Evolutionary conservation across 2,113 vertebrate genomes (phyloP), one percentile per base, ranked within the genome.

Genomic region (Rallus limicola): DNA sequence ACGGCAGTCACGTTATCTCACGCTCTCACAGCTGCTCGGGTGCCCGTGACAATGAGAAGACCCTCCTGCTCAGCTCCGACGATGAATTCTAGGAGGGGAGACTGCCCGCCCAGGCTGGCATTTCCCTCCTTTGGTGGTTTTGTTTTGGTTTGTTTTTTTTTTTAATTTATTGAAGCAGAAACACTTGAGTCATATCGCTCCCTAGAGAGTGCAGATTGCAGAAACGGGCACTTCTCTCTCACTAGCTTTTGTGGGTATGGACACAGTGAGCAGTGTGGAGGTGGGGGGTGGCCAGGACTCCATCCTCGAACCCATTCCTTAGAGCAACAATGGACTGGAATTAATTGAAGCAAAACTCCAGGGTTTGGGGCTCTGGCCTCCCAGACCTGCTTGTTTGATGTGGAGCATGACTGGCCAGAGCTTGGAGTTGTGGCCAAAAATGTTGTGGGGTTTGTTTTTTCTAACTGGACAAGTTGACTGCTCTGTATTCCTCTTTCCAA

Each of bases 61-160:
- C 99, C 14, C 98, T 99, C 48, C 97, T 99, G 95, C 98, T 99
- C 91, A 99, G 99, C 97, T 99, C 99, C 0, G 99, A 99, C 0
- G 99, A 99, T 9, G 99, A 99, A 90, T 99, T 99, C 97, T 99
- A 97, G 98, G 80, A 71, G 58, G 40, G 6, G 16, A 69, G 79
- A 31, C 56, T 58, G 76, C 83, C 94, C 29, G 34, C 52, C 46
- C 16, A 82, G 83, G 86, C 93, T 86, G 62, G 56, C n/a, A 2
- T 72, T 93, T 89, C 86, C 48, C 34, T 68, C 52, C 13, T 56
- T 69, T 19, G 46, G 10, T 86, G 64, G 44, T 23, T n/a, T 56
- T 38, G 52, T 23, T 48, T 48, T 48, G 52, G 15, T 29, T 55
- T 55, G 6, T 18, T 48, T 24, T 80, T 63, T 13, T 67, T 81